Conservation (phyloP, 2,888 invertebrate species). For the Adela reaumurella region DNA sequence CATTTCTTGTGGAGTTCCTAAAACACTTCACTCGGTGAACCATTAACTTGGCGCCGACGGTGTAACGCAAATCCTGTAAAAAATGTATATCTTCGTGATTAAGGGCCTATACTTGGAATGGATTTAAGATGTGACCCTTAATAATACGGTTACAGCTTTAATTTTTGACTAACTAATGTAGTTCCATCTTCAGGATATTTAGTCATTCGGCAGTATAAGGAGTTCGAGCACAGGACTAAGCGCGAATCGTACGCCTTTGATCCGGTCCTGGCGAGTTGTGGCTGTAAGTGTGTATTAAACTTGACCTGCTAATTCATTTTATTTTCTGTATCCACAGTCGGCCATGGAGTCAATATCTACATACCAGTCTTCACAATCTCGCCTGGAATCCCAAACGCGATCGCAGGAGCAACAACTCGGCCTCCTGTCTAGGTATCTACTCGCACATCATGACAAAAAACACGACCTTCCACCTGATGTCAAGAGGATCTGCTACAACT, state of each 20-base stretch:
- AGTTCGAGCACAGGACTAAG: too few species aligned
- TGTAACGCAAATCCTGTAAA: too few species aligned
- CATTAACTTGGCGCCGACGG: too few species aligned
- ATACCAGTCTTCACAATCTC: constrained; percentile 60
- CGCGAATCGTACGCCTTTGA: too few species aligned
- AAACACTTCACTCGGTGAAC: too few species aligned
- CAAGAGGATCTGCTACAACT: constrained; percentile 68
- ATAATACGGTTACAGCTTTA: background rate
- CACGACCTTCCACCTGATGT: constrained; percentile 72
- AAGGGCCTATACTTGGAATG: too few species aligned
- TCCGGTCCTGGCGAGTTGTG: too few species aligned
- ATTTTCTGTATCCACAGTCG: constrained; percentile 55
- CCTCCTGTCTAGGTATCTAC: constrained; percentile 69
- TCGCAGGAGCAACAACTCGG: constrained; percentile 71
- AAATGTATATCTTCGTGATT: too few species aligned
- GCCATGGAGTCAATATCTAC: constrained; percentile 63
- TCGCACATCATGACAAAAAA: constrained; percentile 61
- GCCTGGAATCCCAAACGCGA: constrained; percentile 69
- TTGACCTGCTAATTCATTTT: too few species aligned
- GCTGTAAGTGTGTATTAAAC: too few species aligned
- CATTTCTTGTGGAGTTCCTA: too few species aligned
- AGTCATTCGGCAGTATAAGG: background rate
- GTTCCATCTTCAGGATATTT: background rate
- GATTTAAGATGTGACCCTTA: too few species aligned
- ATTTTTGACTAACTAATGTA: background rate